These are phyloP conservation scores for Oenanthe melanoleuca DNA, from an alignment of 2,113 vertebrate genomes.

Conservation along the genomic window DNA sequence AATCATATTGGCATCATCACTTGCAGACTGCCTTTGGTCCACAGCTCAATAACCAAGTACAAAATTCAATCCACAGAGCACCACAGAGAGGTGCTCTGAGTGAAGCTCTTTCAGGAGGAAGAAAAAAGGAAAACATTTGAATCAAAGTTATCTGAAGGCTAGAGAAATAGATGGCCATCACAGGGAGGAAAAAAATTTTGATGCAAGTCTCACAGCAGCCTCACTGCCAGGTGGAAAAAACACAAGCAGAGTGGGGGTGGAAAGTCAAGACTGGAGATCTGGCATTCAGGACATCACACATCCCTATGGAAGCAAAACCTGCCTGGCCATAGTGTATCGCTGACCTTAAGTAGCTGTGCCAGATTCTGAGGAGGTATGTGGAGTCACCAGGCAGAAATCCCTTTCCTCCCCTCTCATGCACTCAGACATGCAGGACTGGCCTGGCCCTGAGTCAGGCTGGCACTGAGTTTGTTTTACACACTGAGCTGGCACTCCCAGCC, in stretches of 20 bases:
- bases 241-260: neutral
- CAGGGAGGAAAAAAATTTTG: neutral
- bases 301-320: neutral
- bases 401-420: neutral
- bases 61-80: neutral
- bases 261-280: neutral
- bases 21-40: neutral
- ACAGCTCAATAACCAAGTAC: neutral
- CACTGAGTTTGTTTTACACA: neutral
- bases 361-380: neutral
- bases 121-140: neutral
- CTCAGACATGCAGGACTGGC: neutral
- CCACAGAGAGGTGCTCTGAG: neutral
- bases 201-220: neutral
- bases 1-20: neutral
- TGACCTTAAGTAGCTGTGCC: neutral
- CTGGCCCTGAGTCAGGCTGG: neutral
- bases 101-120: neutral
- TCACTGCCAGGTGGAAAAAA: neutral
- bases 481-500: neutral
- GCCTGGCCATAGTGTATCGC: neutral
- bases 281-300: neutral
- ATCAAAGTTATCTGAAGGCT: neutral
- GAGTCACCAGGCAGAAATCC: neutral
- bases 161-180: neutral